Conservation (phyloP, 2,888 invertebrate species). For the Sphaerophoria taeniata region DNA sequence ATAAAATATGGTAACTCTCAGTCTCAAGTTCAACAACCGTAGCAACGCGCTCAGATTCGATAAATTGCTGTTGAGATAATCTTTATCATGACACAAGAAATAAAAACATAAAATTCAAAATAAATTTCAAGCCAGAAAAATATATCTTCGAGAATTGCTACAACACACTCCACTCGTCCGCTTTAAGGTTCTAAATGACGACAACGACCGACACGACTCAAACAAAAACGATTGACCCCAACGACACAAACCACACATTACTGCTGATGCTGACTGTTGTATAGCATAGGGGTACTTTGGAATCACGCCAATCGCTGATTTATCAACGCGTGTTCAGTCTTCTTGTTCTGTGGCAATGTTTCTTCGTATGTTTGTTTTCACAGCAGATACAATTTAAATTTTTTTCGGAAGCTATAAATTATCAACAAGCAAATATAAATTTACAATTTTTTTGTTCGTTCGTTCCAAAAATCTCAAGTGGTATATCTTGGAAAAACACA, state of each 20-base stretch:
- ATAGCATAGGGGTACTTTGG: constrained; percentile 30
- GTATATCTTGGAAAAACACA: constrained; percentile 40
- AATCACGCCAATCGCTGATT: constrained; percentile 60
- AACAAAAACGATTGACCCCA: constrained; percentile 21
- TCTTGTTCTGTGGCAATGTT: background rate
- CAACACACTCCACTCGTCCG: too few species aligned
- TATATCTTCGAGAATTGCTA: too few species aligned
- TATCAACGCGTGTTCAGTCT: constrained; percentile 58
- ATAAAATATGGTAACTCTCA: too few species aligned
- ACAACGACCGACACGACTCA: background rate
- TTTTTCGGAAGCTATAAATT: constrained; percentile 71
- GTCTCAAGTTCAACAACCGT: too few species aligned
- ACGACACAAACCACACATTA: constrained; percentile 2
- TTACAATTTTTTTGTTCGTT: background rate
- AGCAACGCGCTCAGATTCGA: too few species aligned
- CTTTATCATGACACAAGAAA: too few species aligned
- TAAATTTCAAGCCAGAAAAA: too few species aligned
- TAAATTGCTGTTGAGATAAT: too few species aligned
- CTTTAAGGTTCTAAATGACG: background rate
- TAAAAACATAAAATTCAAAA: too few species aligned
- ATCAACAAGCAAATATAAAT: constrained; percentile 47
- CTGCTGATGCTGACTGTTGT: too few species aligned
- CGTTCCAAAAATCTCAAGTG: constrained; percentile 60
- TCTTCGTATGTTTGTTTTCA: background rate
- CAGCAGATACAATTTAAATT: constrained; percentile 39